These are phyloP conservation scores for Lamproptera curius DNA, from an alignment of 2,888 invertebrate genomes.

Conservation along the genomic window DNA sequence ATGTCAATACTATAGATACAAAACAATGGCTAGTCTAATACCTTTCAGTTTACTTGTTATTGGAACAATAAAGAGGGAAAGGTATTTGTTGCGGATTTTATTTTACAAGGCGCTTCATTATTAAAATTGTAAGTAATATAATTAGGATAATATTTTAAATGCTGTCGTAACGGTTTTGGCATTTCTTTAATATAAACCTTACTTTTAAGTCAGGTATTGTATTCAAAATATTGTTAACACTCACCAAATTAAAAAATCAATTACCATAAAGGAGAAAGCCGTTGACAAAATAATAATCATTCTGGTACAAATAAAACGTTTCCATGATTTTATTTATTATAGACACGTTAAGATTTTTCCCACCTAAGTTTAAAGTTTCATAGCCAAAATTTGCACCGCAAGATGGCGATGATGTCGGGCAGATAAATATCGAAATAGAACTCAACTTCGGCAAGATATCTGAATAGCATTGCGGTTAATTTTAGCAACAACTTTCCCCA, in stretches of 20 bases:
- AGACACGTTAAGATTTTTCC: no score
- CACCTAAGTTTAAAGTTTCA: no score
- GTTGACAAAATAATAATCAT: background rate
- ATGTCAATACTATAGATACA: no score
- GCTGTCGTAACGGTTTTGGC: no score
- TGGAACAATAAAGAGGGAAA: background rate
- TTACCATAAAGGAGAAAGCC: background rate
- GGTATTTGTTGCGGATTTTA: background rate
- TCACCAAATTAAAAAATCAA: background rate
- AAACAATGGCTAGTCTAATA: no score
- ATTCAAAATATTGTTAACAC: background rate
- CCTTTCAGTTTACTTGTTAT: background rate
- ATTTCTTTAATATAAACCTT: no score
- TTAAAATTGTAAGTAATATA: background rate
- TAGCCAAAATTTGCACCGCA: no score
- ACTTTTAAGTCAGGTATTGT: no score
- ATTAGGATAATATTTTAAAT: background rate
- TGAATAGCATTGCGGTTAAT: slow-evolving; percentile 36
- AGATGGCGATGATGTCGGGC: slow-evolving; percentile 26
- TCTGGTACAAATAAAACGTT: background rate
- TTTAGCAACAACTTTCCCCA: slow-evolving; percentile 40
- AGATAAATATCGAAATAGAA: slow-evolving; percentile 32
- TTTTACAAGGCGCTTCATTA: background rate
- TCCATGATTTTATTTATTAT: background rate
- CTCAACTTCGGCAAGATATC: slow-evolving; percentile 23